A percentile compares a stretch with the other conserved stretches of the same genome.
These are phyloP conservation scores for Amphiprion clarkii DNA, from an alignment of 2,797 vertebrate species.

Conservation along the genomic window DNA sequence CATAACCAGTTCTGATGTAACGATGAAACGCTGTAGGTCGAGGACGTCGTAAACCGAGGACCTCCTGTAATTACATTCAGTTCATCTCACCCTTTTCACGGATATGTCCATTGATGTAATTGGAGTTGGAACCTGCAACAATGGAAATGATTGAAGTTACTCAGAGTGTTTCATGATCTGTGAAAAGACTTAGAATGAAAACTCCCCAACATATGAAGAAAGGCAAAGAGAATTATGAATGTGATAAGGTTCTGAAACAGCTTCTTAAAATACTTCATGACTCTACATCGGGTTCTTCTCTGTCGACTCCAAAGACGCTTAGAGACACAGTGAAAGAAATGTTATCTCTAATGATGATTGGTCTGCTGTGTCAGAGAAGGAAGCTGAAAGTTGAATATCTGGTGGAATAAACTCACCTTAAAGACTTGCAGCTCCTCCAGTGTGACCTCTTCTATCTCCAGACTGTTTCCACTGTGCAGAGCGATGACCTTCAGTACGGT, in stretches of 20 bases:
- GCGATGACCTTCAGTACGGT: slow-evolving; percentile 92
- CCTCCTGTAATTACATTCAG: background rate
- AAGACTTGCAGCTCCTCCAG: slow-evolving; percentile 96
- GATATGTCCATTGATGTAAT: slow-evolving; percentile 95
- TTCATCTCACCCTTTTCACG: slow-evolving; percentile 91
- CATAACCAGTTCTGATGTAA: no score
- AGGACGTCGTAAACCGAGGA: no score
- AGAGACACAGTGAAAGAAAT: slow-evolving; percentile 2
- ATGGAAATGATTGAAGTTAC: background rate
- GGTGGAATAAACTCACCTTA: slow-evolving; percentile 83
- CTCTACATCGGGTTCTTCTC: background rate
- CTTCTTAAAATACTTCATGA: background rate
- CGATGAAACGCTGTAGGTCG: no score
- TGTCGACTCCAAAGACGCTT: background rate
- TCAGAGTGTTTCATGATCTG: background rate
- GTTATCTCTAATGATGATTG: background rate
- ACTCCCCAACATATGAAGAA: background rate
- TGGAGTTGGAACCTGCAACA: slow-evolving; percentile 87
- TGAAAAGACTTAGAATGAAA: background rate
- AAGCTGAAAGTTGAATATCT: background rate
- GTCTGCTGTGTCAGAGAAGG: background rate
- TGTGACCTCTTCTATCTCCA: slow-evolving; percentile 87
- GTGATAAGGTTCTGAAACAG: background rate
- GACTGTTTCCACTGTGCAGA: slow-evolving; percentile 81
- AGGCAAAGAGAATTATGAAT: background rate